Base-by-base conservation (phyloP, 2,888 invertebrate species). In the Xanthia togata region DNA sequence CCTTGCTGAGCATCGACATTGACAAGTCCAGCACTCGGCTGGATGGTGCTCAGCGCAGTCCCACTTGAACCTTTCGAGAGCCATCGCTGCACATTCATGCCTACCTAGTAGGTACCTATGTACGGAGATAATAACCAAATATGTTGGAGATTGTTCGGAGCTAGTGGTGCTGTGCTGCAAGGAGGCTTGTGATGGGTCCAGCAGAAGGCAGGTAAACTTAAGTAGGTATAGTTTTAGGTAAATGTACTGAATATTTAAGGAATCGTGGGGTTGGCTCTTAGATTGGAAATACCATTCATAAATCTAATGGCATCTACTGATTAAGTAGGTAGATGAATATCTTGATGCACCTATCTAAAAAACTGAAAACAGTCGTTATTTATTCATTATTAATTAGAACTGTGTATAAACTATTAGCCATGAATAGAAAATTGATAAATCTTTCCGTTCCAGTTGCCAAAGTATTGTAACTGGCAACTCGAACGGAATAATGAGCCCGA, bases 31-130 rank as follows among this genome's bases (percentile, higher is more conserved):
- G 89, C 90, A 86, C 93, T 90, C 89, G 65, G 85, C 64, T 92
- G 90, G 93, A 93, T 94, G 93, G 90, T 90, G 84, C 95, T 95
- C 89, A 57, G 74, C 82, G 79, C 88, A 47, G 73, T 79, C 75
- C 88, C 92, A 91, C 94, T 95, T 91, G 92, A 94, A 91, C 91
- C 88, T 86, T 87, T 92, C 89, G 88, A 95, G 95, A 85, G 92
- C 93, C 92, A 93, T 93, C 92, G 90, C 88, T 90, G 91, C 92
- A 91, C 89, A 90, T 91, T 92, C 90, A 89, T 88, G 90, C 89
- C 90, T 85, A 70, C 78, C 38, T 70, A 70, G 72, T n/a, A n/a
- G n/a, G n/a, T 81, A 72, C 53, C 4, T 47, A 80, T 68, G 73
- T 76, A 73, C 50, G 35, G 35, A 57, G 65, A 80, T 80, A 76